Evolutionary conservation across 2,888 invertebrate genomes (phyloP).

Genomic region (Temnothorax ravouxi): DNA sequence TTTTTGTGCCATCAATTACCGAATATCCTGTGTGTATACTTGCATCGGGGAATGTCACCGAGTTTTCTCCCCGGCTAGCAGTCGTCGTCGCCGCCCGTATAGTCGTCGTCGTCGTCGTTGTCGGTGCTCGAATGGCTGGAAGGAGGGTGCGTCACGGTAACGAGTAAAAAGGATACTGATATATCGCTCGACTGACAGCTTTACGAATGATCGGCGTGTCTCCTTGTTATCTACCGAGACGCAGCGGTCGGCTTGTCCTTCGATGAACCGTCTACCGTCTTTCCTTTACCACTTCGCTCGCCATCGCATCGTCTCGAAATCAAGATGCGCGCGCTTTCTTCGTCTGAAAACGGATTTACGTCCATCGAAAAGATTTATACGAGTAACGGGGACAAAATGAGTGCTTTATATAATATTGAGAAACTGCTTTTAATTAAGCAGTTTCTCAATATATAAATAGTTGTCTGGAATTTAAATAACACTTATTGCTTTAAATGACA

Average conservation of each 20-base stretch:
- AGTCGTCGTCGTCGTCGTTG: slow-evolving; percentile 1
- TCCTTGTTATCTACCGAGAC: slow-evolving; percentile 74
- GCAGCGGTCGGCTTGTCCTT: slow-evolving; percentile 63
- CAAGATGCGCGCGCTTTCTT: slow-evolving; percentile 46
- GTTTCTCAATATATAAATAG: not conserved
- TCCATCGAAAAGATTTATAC: slow-evolving; percentile 1
- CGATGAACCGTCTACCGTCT: slow-evolving; percentile 55
- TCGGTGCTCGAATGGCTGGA: slow-evolving; percentile 51
- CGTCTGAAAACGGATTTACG: not conserved
- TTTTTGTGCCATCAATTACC: slow-evolving; percentile 37
- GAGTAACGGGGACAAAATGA: slow-evolving; percentile 25
- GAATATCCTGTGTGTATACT: slow-evolving; percentile 18
- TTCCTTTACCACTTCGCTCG: slow-evolving; percentile 6
- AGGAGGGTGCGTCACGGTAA: slow-evolving; percentile 72
- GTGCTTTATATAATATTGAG: not conserved
- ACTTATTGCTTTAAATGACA: not conserved
- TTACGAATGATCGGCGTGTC: slow-evolving; percentile 76
- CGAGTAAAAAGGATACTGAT: slow-evolving; percentile 78
- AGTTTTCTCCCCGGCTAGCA: slow-evolving; percentile 23
- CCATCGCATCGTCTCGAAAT: slow-evolving; percentile 16
- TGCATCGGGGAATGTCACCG: slow-evolving; percentile 52
- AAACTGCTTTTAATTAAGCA: not conserved
- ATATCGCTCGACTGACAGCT: slow-evolving; percentile 74
- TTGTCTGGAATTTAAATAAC: not conserved
- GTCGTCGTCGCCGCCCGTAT: slow-evolving; percentile 33